phyloP scores from a whole-genome alignment of 2,797 vertebrate species.

The Salmo trutta region DNA sequence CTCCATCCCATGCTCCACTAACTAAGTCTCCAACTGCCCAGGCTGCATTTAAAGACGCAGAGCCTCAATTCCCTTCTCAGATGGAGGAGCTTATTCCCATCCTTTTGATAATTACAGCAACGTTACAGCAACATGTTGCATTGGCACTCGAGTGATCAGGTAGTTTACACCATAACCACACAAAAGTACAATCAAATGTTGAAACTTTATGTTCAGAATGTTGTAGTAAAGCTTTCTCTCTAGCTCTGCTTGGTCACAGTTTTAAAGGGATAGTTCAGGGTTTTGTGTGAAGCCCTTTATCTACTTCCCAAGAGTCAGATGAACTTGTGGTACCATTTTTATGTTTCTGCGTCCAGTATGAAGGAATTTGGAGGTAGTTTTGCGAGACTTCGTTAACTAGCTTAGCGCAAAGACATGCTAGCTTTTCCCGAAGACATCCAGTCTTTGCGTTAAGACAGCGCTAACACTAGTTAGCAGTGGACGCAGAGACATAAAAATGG shows the following conservation, averaged over 20 bases:
- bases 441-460: no score
- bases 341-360: no score
- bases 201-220: no score
- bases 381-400: no score
- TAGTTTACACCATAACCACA: neutral
- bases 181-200: neutral
- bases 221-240: neutral
- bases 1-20: slow-evolving; percentile 40
- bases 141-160: neutral
- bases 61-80: neutral
- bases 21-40: slow-evolving; percentile 6
- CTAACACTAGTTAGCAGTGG: no score
- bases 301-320: no score
- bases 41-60: slow-evolving; percentile 35
- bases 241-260: neutral
- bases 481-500: no score
- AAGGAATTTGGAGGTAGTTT: no score
- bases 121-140: neutral
- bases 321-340: no score
- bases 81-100: neutral
- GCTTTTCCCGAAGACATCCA: no score
- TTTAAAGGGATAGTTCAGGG: neutral
- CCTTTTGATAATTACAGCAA: neutral
- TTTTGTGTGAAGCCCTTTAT: no score
- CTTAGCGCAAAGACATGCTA: no score